A percentile compares a stretch with the other conserved stretches of the same genome.
Evolutionary conservation across 2,888 invertebrate species (phyloP).

Genomic region (Notodonta dromedarius): DNA sequence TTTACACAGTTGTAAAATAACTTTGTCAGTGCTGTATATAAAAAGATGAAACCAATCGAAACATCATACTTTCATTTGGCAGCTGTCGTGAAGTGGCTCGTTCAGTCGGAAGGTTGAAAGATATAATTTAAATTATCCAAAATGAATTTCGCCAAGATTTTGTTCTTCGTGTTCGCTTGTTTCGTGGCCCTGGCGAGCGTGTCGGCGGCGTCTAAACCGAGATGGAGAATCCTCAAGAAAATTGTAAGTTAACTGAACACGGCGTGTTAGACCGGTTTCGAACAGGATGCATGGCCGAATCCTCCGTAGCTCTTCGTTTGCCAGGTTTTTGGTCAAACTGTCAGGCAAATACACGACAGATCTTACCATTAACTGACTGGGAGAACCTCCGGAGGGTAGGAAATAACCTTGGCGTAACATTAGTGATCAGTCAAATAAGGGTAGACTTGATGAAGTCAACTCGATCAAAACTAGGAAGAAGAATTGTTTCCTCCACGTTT

Average conservation of each 20-base stretch:
- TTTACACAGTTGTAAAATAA: background rate
- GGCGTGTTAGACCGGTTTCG: too few species aligned
- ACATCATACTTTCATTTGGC: background rate
- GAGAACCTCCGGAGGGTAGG: too few species aligned
- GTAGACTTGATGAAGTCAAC: too few species aligned
- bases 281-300: too few species aligned
- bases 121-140: slow-evolving; percentile 19
- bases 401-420: too few species aligned
- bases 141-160: slow-evolving; percentile 57
- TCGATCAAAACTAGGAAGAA: too few species aligned
- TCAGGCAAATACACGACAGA: too few species aligned
- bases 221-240: slow-evolving; percentile 63
- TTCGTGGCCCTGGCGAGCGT: slow-evolving; percentile 49
- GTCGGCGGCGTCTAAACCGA: slow-evolving; percentile 54
- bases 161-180: slow-evolving; percentile 56
- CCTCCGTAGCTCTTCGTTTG: too few species aligned
- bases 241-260: slow-evolving; percentile 49
- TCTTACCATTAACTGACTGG: too few species aligned
- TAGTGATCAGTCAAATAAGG: too few species aligned
- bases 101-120: slow-evolving; percentile 8
- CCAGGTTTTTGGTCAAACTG: too few species aligned
- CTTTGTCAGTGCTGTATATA: background rate
- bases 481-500: too few species aligned
- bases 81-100: slow-evolving; percentile 1
- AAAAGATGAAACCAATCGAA: background rate